phyloP scores from a whole-genome alignment of 2,113 vertebrate species.

The Bettongia penicillata region DNA sequence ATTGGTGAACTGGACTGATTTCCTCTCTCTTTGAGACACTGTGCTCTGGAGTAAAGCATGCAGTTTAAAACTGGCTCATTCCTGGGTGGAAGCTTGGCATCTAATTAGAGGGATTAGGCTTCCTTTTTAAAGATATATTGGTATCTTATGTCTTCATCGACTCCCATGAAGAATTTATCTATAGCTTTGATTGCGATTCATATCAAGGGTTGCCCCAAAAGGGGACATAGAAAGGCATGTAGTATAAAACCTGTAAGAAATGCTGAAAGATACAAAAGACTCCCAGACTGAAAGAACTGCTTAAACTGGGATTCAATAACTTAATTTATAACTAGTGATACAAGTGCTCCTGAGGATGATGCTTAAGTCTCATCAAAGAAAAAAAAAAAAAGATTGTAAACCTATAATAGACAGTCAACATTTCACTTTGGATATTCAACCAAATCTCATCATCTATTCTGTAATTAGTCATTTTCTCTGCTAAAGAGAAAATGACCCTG shows the following conservation, averaged over 20 bases:
- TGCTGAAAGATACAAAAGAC: neutral
- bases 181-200: neutral
- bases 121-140: neutral
- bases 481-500: neutral
- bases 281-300: neutral
- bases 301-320: neutral
- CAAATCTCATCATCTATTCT: neutral
- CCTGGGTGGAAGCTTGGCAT: neutral
- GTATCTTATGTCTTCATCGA: neutral
- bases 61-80: neutral
- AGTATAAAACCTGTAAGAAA: neutral
- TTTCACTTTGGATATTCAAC: neutral
- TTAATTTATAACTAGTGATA: neutral
- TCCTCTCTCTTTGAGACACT: neutral
- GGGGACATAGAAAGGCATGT: neutral
- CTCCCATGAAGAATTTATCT: neutral
- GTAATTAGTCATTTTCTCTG: neutral
- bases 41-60: neutral
- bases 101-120: neutral
- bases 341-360: neutral
- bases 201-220: neutral
- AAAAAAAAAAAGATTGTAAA: neutral
- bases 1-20: neutral
- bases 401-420: neutral
- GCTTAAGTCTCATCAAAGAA: neutral